Conservation (phyloP, 2,888 invertebrate species). For the Arge pagana region DNA sequence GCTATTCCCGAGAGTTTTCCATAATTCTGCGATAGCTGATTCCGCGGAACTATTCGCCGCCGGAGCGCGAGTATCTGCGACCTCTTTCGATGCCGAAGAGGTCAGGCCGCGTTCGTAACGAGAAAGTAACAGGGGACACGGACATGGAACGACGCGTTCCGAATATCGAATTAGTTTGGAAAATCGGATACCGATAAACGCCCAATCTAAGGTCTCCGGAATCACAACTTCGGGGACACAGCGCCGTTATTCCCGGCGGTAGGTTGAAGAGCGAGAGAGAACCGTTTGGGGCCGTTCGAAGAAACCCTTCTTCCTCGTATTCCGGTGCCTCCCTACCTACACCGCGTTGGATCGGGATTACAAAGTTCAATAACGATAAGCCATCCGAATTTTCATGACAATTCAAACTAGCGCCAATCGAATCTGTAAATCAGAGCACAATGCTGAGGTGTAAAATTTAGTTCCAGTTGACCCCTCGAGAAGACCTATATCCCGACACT, state of each 20-base stretch:
- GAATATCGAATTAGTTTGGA: conserved; percentile 46
- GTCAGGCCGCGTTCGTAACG: conserved; percentile 6
- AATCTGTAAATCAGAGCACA: too few species aligned
- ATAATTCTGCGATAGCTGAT: conserved; percentile 3
- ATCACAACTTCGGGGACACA: conserved; percentile 24
- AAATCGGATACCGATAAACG: conserved; percentile 50
- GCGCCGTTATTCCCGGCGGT: neutral
- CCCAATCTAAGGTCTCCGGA: conserved; percentile 43
- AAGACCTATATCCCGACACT: too few species aligned
- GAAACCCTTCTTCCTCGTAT: conserved; percentile 8
- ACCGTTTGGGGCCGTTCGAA: neutral
- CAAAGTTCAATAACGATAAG: conserved; percentile 40
- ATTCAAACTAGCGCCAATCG: conserved; percentile 30
- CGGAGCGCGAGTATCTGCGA: conserved; percentile 9
- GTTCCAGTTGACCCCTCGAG: too few species aligned
- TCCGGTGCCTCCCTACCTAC: too few species aligned
- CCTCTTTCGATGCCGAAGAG: conserved; percentile 1
- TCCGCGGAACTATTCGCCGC: neutral
- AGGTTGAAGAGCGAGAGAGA: conserved; percentile 10
- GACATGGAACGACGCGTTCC: conserved; percentile 39
- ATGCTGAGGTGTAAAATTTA: too few species aligned
- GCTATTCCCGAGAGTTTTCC: too few species aligned
- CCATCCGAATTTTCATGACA: conserved; percentile 38
- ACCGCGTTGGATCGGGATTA: too few species aligned
- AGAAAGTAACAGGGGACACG: conserved; percentile 23